A percentile compares a stretch with the other conserved stretches of the same genome.
Evolutionary conservation across 1,140 invertebrate species (phyloP).

Genomic region (Drosophila arawakana): DNA sequence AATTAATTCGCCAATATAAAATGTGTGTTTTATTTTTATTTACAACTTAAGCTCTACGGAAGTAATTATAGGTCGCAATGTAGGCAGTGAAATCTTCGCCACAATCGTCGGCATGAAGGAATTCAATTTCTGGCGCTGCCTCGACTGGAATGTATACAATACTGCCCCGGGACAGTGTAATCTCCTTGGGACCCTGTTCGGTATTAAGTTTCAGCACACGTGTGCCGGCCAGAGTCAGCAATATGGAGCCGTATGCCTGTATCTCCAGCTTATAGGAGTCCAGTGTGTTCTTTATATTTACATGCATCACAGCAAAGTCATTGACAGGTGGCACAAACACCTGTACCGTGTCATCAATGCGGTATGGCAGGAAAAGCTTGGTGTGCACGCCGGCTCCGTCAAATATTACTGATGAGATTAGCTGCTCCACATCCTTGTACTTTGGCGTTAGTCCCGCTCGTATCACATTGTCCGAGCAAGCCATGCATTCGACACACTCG

Average conservation of each 20-base stretch:
- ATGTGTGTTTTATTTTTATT: conserved; percentile 16
- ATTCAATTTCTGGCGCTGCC: conserved; percentile 86
- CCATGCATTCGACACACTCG: conserved; percentile 99
- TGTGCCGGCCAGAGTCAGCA: conserved; percentile 61
- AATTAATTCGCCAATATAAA: conserved; percentile 49
- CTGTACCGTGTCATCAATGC: conserved; percentile 89
- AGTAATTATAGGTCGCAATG: conserved; percentile 89
- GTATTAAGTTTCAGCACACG: conserved; percentile 52
- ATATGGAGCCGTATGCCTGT: conserved; percentile 62
- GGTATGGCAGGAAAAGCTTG: conserved; percentile 88
- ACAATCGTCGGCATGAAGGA: conserved; percentile 85
- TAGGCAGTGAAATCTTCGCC: conserved; percentile 87
- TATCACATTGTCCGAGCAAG: conserved; percentile 99
- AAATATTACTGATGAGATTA: conserved; percentile 94
- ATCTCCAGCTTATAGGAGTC: conserved; percentile 66
- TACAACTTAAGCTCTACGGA: conserved; percentile 43
- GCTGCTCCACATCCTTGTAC: conserved; percentile 95
- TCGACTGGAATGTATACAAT: conserved; percentile 86
- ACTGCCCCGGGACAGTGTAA: conserved; percentile 85
- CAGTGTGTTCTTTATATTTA: conserved; percentile 84
- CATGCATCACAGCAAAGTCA: conserved; percentile 95
- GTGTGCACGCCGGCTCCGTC: conserved; percentile 86
- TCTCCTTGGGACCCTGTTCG: conserved; percentile 67
- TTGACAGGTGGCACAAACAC: conserved; percentile 93
- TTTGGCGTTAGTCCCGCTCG: conserved; percentile 98